Conservation (phyloP, 2,797 vertebrate genomes). For the Loris lydekkerianus region DNA sequence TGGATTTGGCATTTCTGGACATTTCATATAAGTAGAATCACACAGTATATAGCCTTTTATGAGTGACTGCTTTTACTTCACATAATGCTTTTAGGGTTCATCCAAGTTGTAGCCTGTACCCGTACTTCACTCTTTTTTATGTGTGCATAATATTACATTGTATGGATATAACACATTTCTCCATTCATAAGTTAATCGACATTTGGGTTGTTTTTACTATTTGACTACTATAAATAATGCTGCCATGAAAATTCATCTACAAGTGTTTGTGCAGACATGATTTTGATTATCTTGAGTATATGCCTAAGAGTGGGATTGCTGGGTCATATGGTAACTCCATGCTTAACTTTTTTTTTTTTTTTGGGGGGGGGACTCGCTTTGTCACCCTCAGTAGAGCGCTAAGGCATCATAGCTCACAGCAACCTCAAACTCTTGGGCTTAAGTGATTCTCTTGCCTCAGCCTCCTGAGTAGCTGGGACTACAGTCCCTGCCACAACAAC, state of each 20-base stretch:
- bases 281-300: not conserved
- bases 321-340: not conserved
- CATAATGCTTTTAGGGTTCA: not conserved
- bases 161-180: not conserved
- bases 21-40: not conserved
- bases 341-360: not conserved
- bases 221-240: not conserved
- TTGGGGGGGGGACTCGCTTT: too few relatives aligned
- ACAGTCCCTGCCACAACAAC: too few relatives aligned
- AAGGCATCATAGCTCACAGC: too few relatives aligned
- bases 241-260: not conserved
- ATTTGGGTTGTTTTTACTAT: not conserved
- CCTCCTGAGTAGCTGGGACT: too few relatives aligned
- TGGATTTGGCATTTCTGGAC: conserved; percentile 2
- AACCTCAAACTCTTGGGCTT: too few relatives aligned
- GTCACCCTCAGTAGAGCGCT: too few relatives aligned
- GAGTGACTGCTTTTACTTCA: not conserved
- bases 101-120: not conserved
- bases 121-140: not conserved
- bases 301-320: not conserved
- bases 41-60: not conserved
- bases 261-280: not conserved
- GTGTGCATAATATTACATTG: not conserved
- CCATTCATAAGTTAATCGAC: not conserved
- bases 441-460: too few relatives aligned